Evolutionary conservation across 2,113 vertebrate genomes (phyloP).

Genomic region (Syrmaticus mikado): DNA sequence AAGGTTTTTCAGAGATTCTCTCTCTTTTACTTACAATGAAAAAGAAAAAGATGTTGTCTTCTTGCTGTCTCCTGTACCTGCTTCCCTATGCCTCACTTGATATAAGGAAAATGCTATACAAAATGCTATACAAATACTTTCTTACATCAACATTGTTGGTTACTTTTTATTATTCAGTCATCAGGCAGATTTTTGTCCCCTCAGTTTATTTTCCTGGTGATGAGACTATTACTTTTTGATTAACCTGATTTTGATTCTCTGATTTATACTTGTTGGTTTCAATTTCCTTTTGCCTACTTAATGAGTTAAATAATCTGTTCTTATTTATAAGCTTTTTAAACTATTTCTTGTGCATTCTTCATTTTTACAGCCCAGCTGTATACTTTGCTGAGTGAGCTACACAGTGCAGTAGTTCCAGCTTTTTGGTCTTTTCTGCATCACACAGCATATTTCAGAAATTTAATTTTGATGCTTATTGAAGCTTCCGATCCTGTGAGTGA

Average conservation of each 20-base stretch:
- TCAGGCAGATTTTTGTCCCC: background rate
- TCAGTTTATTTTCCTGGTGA: background rate
- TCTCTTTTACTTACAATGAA: background rate
- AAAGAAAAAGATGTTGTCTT: background rate
- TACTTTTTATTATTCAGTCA: background rate
- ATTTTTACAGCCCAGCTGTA: conserved; percentile 19
- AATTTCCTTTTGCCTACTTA: background rate
- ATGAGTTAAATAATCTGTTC: conserved; percentile 35
- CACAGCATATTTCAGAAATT: conserved; percentile 36
- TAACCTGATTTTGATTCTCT: background rate
- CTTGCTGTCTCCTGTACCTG: background rate
- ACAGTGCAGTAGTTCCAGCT: background rate
- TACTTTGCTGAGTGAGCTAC: conserved; percentile 48
- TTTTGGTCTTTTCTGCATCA: conserved; percentile 39
- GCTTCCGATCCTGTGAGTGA: background rate
- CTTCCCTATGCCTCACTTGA: background rate
- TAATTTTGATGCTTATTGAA: conserved; percentile 16
- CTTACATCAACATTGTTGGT: background rate
- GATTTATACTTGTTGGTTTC: background rate
- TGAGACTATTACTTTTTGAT: conserved; percentile 8
- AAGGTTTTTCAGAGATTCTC: background rate
- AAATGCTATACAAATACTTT: background rate
- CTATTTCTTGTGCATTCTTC: background rate
- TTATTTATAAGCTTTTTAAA: conserved; percentile 33
- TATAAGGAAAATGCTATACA: background rate